Conservation (phyloP, 2,113 vertebrate genomes). For the Semnornis frantzii region DNA sequence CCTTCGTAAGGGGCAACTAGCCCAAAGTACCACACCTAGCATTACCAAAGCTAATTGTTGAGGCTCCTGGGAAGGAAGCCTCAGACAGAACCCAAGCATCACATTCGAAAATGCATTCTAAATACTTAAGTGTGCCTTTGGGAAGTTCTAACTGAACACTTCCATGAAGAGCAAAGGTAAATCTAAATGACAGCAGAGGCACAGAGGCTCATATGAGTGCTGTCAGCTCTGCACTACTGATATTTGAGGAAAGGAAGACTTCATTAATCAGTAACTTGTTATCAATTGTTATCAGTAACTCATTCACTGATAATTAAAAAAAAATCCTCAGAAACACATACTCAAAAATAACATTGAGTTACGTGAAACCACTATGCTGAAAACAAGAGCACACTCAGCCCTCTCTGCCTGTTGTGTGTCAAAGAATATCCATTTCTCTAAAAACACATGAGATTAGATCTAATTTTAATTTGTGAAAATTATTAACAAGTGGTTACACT, state of each 20-base stretch:
- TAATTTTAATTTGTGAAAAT: not conserved
- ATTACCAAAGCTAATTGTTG: not conserved
- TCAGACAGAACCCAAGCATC: not conserved
- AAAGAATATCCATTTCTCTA: not conserved
- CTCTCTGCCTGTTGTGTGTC: not conserved
- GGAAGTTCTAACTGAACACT: not conserved
- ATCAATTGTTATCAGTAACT: not conserved
- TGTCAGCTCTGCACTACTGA: not conserved
- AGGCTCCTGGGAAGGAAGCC: not conserved
- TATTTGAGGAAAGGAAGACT: not conserved
- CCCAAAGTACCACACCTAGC: too few species aligned
- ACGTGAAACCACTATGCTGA: not conserved
- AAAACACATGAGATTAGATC: too few species aligned
- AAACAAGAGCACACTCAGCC: not conserved
- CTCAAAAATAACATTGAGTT: not conserved
- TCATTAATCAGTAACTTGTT: not conserved
- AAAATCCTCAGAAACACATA: not conserved
- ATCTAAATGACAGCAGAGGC: not conserved
- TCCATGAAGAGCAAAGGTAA: not conserved
- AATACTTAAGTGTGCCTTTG: not conserved
- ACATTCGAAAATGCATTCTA: not conserved
- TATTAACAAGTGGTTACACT: not conserved
- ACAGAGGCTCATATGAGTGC: not conserved
- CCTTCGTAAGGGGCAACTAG: too few species aligned
- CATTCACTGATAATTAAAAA: not conserved